phyloP scores from a whole-genome alignment of 2,113 vertebrate genomes.

The Pimephales promelas region DNA sequence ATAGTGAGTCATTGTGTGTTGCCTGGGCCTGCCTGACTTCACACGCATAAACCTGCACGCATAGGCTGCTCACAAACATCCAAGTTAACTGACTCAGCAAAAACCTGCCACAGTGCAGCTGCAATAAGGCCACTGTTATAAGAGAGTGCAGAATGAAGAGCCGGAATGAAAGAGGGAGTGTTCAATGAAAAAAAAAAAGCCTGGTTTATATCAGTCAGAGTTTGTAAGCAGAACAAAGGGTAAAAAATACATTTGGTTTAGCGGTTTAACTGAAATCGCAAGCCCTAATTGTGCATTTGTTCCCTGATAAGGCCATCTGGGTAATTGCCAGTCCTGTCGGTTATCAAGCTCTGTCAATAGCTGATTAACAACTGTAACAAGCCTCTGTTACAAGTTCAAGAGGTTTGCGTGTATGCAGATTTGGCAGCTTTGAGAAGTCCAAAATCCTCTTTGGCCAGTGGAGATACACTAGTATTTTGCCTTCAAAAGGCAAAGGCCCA shows the following conservation, averaged over 20 bases:
- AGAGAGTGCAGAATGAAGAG: conserved; percentile 44
- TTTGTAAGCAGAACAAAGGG: not conserved
- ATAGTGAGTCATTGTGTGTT: conserved; percentile 37
- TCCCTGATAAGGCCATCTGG: conserved; percentile 13
- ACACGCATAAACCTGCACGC: conserved; percentile 20
- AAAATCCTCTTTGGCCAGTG: conserved; percentile 33
- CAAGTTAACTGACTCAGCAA: conserved; percentile 59
- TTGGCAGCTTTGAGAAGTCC: conserved; percentile 24
- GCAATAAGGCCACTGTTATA: conserved; percentile 40
- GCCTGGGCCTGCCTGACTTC: conserved; percentile 24
- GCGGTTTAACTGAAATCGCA: not conserved
- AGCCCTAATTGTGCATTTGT: not conserved
- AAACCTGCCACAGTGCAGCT: conserved; percentile 24
- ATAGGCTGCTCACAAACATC: not conserved
- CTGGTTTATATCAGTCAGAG: not conserved
- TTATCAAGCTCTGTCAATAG: conserved; percentile 35
- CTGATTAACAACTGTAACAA: conserved; percentile 34
- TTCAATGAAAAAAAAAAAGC: not conserved
- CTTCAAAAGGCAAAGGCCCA: conserved; percentile 14
- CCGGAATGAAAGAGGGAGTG: conserved; percentile 12
- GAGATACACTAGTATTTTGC: not conserved
- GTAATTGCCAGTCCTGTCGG: conserved; percentile 4
- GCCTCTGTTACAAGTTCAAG: conserved; percentile 18
- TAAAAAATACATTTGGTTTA: not conserved
- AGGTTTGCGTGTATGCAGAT: not conserved